Evolutionary conservation across 1,140 invertebrate species (phyloP).

Genomic region (Dysdera silvatica): DNA sequence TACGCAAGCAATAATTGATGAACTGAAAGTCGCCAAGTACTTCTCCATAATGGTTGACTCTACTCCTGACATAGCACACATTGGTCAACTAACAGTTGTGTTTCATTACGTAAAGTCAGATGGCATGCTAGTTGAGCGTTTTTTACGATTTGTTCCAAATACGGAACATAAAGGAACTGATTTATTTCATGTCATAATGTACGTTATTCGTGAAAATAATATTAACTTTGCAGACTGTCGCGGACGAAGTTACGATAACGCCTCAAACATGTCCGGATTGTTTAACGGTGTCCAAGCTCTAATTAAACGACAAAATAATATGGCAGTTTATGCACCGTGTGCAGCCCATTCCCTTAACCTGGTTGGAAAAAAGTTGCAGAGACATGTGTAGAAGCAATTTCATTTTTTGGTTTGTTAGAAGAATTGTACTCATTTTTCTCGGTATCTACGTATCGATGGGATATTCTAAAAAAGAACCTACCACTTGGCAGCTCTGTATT

Average conservation of each 20-base stretch:
- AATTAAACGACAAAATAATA: background rate
- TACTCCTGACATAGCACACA: constrained; percentile 4
- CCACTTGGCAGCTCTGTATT: too few species aligned
- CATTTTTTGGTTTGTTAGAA: too few species aligned
- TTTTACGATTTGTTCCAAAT: background rate
- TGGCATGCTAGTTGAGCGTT: background rate
- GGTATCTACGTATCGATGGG: too few species aligned
- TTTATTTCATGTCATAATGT: background rate
- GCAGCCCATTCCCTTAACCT: constrained; percentile 2
- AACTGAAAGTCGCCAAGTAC: constrained; percentile 11
- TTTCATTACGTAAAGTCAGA: background rate
- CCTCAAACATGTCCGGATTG: background rate
- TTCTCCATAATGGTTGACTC: constrained; percentile 5
- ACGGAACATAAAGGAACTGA: background rate
- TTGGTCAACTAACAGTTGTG: constrained; percentile 6
- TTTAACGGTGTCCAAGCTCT: background rate
- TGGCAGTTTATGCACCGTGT: background rate
- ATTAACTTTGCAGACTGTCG: background rate
- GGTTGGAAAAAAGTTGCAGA: background rate
- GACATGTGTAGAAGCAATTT: too few species aligned
- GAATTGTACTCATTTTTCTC: too few species aligned
- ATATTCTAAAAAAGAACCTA: too few species aligned
- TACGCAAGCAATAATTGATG: background rate
- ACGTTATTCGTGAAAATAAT: background rate
- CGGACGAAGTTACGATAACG: constrained; percentile 5